Evolutionary conservation across 2,888 invertebrate genomes (phyloP).

Genomic region (Dolomedes plantarius): DNA sequence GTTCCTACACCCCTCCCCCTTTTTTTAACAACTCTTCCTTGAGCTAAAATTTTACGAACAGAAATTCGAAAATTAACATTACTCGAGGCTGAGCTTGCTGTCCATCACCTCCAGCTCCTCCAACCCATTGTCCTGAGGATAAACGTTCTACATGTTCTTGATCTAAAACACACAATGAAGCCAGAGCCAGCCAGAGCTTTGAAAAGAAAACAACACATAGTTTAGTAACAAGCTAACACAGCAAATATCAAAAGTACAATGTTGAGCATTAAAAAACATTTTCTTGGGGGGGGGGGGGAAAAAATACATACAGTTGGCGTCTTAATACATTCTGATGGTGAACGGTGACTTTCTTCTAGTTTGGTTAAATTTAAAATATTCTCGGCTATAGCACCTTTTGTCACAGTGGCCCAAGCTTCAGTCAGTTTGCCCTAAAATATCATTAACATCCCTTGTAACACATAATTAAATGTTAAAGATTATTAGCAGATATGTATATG

Average conservation of each 20-base stretch:
- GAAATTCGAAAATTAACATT: too few relatives aligned
- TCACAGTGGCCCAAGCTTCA: conserved; percentile 89
- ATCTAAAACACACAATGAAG: conserved; percentile 94
- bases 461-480: not conserved
- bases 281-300: too few relatives aligned
- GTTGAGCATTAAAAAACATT: too few relatives aligned
- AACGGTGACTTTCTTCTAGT: conserved; percentile 85
- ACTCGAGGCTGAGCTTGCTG: conserved; percentile 80
- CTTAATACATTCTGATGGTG: conserved; percentile 86
- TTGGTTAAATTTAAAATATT: conserved; percentile 90
- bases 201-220: conserved; percentile 27
- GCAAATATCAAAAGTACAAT: too few relatives aligned
- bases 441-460: not conserved
- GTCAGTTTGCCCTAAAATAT: conserved; percentile 86
- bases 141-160: conserved; percentile 90
- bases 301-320: conserved; percentile 84
- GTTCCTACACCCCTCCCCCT: too few relatives aligned
- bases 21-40: too few relatives aligned
- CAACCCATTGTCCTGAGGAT: conserved; percentile 87
- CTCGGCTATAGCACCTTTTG: conserved; percentile 90
- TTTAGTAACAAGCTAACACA: conserved; percentile 7
- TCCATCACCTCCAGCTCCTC: conserved; percentile 80
- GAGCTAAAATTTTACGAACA: too few relatives aligned
- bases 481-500: not conserved
- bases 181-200: conserved; percentile 89